phyloP scores from a whole-genome alignment of 2,797 vertebrate genomes.

The Tragopan temminckii region DNA sequence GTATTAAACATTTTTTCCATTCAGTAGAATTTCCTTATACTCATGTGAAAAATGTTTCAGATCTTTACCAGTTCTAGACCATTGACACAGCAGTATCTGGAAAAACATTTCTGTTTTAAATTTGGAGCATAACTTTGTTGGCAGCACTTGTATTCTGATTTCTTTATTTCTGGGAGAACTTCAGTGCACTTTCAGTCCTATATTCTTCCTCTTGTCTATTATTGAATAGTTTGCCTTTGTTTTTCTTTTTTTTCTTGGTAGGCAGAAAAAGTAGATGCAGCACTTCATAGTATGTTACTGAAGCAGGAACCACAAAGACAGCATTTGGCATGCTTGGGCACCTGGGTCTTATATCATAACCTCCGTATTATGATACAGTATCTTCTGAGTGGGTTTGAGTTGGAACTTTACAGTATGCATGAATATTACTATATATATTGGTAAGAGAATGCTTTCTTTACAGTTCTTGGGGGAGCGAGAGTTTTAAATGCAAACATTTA shows the following conservation, averaged over 20 bases:
- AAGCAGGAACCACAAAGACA: conserved; percentile 98
- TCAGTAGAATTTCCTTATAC: neutral
- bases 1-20: neutral
- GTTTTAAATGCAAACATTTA: neutral
- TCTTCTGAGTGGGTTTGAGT: conserved; percentile 96
- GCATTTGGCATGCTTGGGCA: conserved; percentile 95
- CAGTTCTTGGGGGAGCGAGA: neutral
- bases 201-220: neutral
- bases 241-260: conserved; percentile 61
- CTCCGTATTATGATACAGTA: conserved; percentile 99
- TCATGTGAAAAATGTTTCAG: neutral
- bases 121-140: neutral
- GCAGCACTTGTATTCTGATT: neutral
- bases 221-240: neutral
- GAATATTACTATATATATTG: conserved; percentile 99
- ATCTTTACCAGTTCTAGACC: neutral
- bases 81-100: neutral
- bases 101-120: neutral
- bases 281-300: conserved; percentile 94
- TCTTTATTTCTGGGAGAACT: neutral
- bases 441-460: conserved; percentile 77
- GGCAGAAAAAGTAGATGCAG: conserved; percentile 98
- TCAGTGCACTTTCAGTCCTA: neutral
- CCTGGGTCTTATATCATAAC: conserved; percentile 98
- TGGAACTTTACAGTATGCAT: conserved; percentile 99